phyloP scores from a whole-genome alignment of 1,140 invertebrate genomes.

The Apis mellifera region Amel_HAv3.1 CM009933.2:9025001-9025500 shows the following conservation, averaged over 20 bases:
- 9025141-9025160: too few relatives aligned
- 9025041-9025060: too few relatives aligned
- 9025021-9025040: too few relatives aligned
- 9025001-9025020: too few relatives aligned
- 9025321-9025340: neutral
- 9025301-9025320: neutral
- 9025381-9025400: neutral
- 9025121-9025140: too few relatives aligned
- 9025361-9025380: neutral
- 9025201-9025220: slow-evolving; percentile 51
- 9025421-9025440: neutral
- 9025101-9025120: too few relatives aligned
- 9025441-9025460: neutral
- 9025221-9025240: slow-evolving; percentile 6
- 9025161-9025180: too few relatives aligned
- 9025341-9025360: neutral
- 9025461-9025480: slow-evolving; percentile 1
- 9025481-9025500: neutral
- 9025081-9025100: too few relatives aligned
- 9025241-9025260: neutral
- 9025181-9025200: neutral
- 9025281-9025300: too few relatives aligned
- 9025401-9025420: neutral
- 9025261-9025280: neutral
- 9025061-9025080: too few relatives aligned